Evolutionary conservation across 2,888 invertebrate genomes (phyloP), one percentile per base, ranked within the genome.

Genomic region (Hartigia nigra): DNA sequence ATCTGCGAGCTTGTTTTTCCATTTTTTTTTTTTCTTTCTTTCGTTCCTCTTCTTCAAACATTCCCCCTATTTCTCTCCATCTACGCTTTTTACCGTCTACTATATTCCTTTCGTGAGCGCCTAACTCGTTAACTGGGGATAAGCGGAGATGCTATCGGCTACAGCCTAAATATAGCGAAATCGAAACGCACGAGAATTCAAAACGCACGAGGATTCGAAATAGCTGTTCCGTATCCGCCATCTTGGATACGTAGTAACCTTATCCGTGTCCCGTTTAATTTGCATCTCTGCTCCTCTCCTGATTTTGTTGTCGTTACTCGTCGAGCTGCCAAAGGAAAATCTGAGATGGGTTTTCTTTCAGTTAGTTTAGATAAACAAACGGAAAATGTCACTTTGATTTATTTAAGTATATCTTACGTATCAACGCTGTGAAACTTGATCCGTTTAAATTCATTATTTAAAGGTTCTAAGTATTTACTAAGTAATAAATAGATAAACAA

Each of bases 41-140:
- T 76, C 72, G 39, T 76, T 76, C 76, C 77, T 78, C 74, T 69
- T 74, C 78, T 77, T 55, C 55, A 55, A 55, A 9, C 23, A 5
- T 55, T 55, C 55, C 23, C 55, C 55, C 23, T 23, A 55, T 23
- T 55, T 55, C 55, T 23, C 23, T 23, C 23, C 23, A 23, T 9
- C 23, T 14, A 14, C 39, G 14, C 4, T 37, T 39, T 39, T 9
- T 4, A 14, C 14, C 39, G 2, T 14, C 23, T 23, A 55, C 55
- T 55, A 9, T 23, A 55, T 55, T 55, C 55, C 55, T 55, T 55
- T 23, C 55, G 55, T 23, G 55, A 55, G 5, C 55, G 55, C 55
- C 23, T 55, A 55, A 55, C 55, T 55, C 55, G 55, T 55, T 55
- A 55, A 55, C 55, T 55, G 55, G 55, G 55, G 55, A 55, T 55